Evolutionary conservation across 2,797 vertebrate species (phyloP), one percentile per base, ranked within the genome.

Genomic region (Sebastes oblongus): DNA sequence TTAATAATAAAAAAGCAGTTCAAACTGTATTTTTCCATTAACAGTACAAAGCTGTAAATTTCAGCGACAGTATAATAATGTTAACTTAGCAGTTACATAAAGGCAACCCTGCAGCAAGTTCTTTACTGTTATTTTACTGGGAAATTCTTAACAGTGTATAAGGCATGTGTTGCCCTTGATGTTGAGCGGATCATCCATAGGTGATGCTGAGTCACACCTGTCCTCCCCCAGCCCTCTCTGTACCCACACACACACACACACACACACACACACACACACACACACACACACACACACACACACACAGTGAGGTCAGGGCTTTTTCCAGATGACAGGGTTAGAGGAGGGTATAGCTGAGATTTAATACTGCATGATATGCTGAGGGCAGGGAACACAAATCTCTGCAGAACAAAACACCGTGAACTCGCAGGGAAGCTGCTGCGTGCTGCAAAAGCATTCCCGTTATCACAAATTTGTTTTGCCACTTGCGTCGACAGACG

Each of bases 151-250:
- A 42, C 39, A 42, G 39, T 42, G 39, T 39, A 27, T 10, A 2
- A 25, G 46, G 4, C 20, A 20, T 29, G 22, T 13, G 55, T 22
- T 80, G 88, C 70, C 88, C 77, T 90, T 89, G 73, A 81, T 83
- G 64, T 77, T 62, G 61, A 80, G 72, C 34, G 84, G 66, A 72
- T 73, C 75, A 25, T 73, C 85, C 79, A 71, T 78, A 90, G 80
- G 88, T 89, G 87, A 34, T 89, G 90, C 92, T 94, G 92, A 93
- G 91, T 95, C 92, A 94, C 93, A 91, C 86, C 82, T 91, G 85
- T 65, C 81, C 83, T 60, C 72, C 16, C 32, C 5, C n/a, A 16
- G 18, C 73, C 14, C 13, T 4, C 42, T 34, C 52, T 30, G 8
- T 20, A 11, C 52, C 56, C 61, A 66, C 73, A 69, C 81, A 42